phyloP scores from a whole-genome alignment of 2,888 invertebrate species.

The Eugnorisma glareosa region DNA sequence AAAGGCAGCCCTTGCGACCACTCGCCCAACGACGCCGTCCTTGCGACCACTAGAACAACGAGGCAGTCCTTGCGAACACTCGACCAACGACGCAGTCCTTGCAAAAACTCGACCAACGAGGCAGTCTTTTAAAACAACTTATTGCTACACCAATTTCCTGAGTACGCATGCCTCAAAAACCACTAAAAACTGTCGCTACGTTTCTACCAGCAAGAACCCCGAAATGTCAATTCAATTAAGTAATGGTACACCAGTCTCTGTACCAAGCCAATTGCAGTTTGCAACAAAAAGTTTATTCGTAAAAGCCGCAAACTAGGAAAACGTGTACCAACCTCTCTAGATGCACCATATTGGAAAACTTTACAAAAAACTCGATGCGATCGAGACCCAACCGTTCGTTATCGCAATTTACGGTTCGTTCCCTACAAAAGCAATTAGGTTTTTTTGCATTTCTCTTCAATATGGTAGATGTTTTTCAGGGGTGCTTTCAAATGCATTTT shows the following conservation, averaged over 20 bases:
- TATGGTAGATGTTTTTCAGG: conserved; percentile 23
- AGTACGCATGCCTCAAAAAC: background rate
- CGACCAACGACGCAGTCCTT: background rate
- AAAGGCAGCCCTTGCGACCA: too few relatives aligned
- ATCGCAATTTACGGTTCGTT: conserved; percentile 44
- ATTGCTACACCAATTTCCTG: background rate
- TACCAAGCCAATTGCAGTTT: conserved; percentile 6
- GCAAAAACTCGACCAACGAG: background rate
- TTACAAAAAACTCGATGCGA: conserved; percentile 48
- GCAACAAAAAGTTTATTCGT: conserved; percentile 28
- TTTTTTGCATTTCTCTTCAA: conserved; percentile 9
- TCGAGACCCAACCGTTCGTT: conserved; percentile 42
- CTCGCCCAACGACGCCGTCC: background rate
- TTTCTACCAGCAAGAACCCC: background rate
- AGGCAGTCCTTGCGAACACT: too few relatives aligned
- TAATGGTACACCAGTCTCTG: background rate
- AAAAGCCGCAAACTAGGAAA: conserved; percentile 25
- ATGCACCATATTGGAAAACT: conserved; percentile 49
- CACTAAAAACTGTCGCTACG: background rate
- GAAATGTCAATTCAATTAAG: conserved; percentile 28
- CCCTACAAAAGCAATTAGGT: conserved; percentile 46
- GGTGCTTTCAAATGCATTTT: background rate
- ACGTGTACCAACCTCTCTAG: conserved; percentile 9
- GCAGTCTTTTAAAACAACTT: background rate
- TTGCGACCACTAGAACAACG: background rate